phyloP scores from a whole-genome alignment of 2,797 vertebrate species.

The Martes flavigula region DNA sequence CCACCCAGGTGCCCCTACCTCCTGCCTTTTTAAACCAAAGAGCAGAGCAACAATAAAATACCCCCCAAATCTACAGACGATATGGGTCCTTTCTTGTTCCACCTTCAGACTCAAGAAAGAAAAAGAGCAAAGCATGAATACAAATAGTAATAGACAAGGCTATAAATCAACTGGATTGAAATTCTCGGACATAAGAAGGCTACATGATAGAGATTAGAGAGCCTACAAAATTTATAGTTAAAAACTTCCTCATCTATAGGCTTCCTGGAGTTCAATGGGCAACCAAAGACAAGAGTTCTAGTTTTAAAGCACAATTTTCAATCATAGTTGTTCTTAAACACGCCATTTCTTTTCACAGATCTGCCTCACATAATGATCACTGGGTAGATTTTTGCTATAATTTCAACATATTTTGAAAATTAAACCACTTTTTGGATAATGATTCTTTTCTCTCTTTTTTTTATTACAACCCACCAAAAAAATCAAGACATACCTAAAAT shows the following conservation, averaged over 20 bases:
- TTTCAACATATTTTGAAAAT: conserved; percentile 2
- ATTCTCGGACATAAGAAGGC: background rate
- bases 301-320: background rate
- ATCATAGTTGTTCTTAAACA: conserved; percentile 6
- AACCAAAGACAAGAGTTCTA: background rate
- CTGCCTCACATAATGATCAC: background rate
- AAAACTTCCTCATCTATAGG: background rate
- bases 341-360: background rate
- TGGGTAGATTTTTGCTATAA: background rate
- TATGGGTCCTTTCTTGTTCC: background rate
- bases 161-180: background rate
- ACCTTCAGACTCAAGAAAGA: conserved; percentile 10
- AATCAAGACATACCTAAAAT: conserved; percentile 16
- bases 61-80: background rate
- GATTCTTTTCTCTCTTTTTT: background rate
- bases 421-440: background rate
- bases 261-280: background rate
- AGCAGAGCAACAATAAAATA: background rate
- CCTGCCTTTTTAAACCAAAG: conserved; percentile 46
- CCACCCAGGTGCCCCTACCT: too few species aligned
- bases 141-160: background rate
- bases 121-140: background rate
- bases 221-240: conserved; percentile 24
- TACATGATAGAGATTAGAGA: background rate
- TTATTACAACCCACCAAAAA: background rate